These are phyloP conservation scores for Hormiphora californensis DNA, from an alignment of 37 sponge, comb jelly and placozoan genomes.

Conservation along the genomic window DNA sequence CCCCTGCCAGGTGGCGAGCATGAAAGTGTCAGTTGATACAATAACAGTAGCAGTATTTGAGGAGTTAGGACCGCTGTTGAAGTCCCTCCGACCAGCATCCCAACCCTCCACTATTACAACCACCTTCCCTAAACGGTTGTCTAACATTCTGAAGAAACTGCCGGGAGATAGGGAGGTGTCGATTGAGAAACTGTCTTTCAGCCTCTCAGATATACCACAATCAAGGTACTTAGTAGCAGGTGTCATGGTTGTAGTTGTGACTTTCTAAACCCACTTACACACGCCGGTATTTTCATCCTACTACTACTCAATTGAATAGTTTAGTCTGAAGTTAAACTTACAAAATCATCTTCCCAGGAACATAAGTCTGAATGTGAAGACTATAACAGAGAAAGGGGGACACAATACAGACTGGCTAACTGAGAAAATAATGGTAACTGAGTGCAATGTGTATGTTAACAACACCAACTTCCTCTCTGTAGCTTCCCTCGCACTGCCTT, in stretches of 20 bases:
- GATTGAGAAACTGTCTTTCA: conserved; percentile 44
- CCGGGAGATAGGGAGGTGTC: neutral
- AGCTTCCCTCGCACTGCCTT: neutral
- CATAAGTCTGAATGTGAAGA: conserved; percentile 43
- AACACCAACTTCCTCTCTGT: conserved; percentile 39
- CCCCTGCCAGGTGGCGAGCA: neutral
- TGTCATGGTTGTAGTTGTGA: neutral
- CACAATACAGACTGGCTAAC: neutral
- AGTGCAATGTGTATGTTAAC: conserved; percentile 34
- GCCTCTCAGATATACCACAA: conserved; percentile 20
- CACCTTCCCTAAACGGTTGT: neutral
- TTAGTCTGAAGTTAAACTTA: too few species aligned
- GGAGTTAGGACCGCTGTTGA: neutral
- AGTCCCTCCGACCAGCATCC: neutral
- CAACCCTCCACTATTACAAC: neutral
- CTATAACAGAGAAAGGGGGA: conserved; percentile 3
- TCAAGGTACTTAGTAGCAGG: neutral
- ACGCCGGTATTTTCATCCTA: too few species aligned
- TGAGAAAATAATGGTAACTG: neutral
- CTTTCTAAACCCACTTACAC: too few species aligned
- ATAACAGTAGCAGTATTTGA: conserved; percentile 3
- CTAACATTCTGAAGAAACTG: neutral
- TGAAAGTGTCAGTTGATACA: conserved; percentile 39
- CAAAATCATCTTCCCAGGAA: conserved; percentile 11
- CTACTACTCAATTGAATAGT: too few species aligned